phyloP scores from a whole-genome alignment of 2,888 invertebrate species.

The Heliconius aoede region DNA sequence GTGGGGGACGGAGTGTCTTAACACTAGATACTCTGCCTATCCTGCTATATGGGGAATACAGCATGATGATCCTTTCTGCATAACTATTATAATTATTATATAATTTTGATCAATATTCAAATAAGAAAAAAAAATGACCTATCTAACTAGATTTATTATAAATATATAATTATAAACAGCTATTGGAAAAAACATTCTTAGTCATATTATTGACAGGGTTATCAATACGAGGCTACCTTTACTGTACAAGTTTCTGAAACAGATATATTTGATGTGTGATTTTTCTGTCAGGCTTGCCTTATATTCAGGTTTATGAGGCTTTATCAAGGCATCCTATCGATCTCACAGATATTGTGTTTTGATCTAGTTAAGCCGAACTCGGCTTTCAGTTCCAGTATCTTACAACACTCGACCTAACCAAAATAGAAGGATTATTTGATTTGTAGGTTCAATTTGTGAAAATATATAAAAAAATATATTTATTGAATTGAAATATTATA shows the following conservation, averaged over 20 bases:
- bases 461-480: not conserved
- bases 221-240: not conserved
- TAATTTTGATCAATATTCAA: too few relatives aligned
- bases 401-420: not conserved
- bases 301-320: not conserved
- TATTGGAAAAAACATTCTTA: not conserved
- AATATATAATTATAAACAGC: not conserved
- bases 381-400: slow-evolving; percentile 15
- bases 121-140: too few relatives aligned
- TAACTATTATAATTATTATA: too few relatives aligned
- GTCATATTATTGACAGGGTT: not conserved
- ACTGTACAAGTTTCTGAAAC: not conserved
- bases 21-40: too few relatives aligned
- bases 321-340: slow-evolving; percentile 8
- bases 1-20: too few relatives aligned
- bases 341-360: slow-evolving; percentile 14
- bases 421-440: slow-evolving; percentile 15
- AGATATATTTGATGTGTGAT: slow-evolving; percentile 6
- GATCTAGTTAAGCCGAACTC: slow-evolving; percentile 16
- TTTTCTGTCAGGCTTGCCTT: not conserved
- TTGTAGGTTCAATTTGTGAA: not conserved
- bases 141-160: not conserved
- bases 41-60: too few relatives aligned
- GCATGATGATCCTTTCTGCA: too few relatives aligned
- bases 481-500: not conserved